Evolutionary conservation across 1,140 invertebrate genomes (phyloP).

Genomic region (Cyclargus thomasi): DNA sequence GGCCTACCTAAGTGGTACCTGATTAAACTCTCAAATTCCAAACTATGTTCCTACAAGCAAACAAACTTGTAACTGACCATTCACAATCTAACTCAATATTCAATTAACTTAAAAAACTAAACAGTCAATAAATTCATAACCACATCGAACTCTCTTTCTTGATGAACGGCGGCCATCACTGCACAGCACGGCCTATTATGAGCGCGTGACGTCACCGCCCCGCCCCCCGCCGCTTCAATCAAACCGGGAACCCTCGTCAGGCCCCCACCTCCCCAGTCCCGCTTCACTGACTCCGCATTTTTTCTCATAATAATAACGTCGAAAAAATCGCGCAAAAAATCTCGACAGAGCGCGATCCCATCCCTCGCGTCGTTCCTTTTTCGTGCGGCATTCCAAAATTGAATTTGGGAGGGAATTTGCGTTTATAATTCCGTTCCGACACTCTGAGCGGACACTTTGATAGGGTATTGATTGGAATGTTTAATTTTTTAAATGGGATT

Average conservation of each 20-base stretch:
- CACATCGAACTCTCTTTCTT: conserved; percentile 41
- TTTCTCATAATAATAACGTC: conserved; percentile 74
- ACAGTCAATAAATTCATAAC: not conserved
- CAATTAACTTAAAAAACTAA: no score
- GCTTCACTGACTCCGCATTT: conserved; percentile 72
- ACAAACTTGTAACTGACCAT: no score
- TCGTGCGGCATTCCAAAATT: conserved; percentile 54
- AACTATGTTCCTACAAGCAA: no score
- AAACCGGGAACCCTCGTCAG: conserved; percentile 71
- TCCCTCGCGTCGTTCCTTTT: conserved; percentile 58
- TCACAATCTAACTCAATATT: no score
- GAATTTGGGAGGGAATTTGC: conserved; percentile 35
- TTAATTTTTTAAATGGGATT: conserved; percentile 15
- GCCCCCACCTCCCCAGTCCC: conserved; percentile 67
- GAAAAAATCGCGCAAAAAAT: conserved; percentile 74
- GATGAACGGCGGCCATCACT: conserved; percentile 72
- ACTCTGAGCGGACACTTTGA: not conserved
- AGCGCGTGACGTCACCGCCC: conserved; percentile 72
- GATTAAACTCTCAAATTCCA: no score
- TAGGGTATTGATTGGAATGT: conserved; percentile 22
- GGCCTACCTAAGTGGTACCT: no score
- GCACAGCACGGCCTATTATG: conserved; percentile 71
- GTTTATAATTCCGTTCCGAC: conserved; percentile 17
- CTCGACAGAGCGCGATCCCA: conserved; percentile 63
- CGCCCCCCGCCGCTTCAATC: conserved; percentile 70